These are phyloP conservation scores for Pseudococcus longispinus DNA, from an alignment of 2,888 invertebrate genomes.

Conservation along the genomic window DNA sequence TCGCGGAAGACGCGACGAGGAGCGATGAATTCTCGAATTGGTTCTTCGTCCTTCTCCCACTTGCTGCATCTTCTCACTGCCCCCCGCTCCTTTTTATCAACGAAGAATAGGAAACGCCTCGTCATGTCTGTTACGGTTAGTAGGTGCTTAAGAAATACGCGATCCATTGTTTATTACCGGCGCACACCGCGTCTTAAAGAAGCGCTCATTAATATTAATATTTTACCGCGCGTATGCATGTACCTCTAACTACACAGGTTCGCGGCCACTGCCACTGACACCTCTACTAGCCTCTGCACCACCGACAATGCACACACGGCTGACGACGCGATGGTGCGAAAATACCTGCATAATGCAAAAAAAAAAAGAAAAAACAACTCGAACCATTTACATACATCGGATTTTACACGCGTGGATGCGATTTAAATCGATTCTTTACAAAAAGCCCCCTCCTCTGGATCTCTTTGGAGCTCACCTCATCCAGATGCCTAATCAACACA, in stretches of 20 bases:
- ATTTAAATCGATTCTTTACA: neutral
- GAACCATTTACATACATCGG: neutral
- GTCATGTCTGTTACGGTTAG: conserved; percentile 54
- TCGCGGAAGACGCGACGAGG: too few species aligned
- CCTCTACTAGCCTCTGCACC: too few species aligned
- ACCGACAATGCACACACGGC: neutral
- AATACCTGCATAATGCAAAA: neutral
- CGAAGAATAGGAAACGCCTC: conserved; percentile 50
- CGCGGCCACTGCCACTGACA: neutral
- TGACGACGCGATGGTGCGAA: neutral
- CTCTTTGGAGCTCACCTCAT: too few species aligned
- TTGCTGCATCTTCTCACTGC: neutral
- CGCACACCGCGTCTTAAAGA: conserved; percentile 28
- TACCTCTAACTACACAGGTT: neutral
- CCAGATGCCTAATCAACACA: neutral
- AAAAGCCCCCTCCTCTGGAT: neutral
- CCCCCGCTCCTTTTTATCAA: conserved; percentile 12
- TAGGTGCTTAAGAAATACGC: conserved; percentile 48
- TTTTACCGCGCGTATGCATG: neutral
- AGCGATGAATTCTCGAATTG: neutral
- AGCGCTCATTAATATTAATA: conserved; percentile 53
- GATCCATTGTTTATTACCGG: conserved; percentile 47
- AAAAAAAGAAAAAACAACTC: neutral
- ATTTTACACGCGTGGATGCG: neutral
- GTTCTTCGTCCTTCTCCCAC: conserved; percentile 41